Evolutionary conservation across 2,113 vertebrate species (phyloP), one percentile per base, ranked within the genome.

Genomic region (Hylia prasina): DNA sequence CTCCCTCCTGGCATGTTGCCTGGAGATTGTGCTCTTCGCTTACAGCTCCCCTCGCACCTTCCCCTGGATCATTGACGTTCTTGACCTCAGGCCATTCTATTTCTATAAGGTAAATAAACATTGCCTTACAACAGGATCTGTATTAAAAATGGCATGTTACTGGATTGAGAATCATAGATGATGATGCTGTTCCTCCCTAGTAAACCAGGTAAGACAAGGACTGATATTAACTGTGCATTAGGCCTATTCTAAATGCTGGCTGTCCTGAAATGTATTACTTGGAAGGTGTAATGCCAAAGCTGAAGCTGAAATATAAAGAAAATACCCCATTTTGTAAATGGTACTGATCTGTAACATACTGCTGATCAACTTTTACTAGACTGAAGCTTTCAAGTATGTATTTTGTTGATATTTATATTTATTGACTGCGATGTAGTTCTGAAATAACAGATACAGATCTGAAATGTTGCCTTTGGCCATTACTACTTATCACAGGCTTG

Each of bases 11-110:
- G 99, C 98, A 0, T 99, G 99, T 94, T 99, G 99, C 97, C 93
- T 99, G 97, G 99, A 99, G 98, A 98, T 99, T 10, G 99, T 99
- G 88, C 97, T 99, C 28, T 99, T 99, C 44, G 98, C 99, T 10
- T 99, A 99, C 97, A 99, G 98, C 94, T 99, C 99, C 39, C 98
- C 99, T 56, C 98, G 98, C 47, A 99, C 98, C 60, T 99, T 99
- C 89, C 99, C 99, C 47, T 99, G 99, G 99, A 99, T 99, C 97
- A 98, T 99, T 68, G 98, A 98, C 31, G 93, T 98, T 70, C 98
- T 99, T 42, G 97, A 98, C 93, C 97, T 99, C 78, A 96, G 94
- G 8, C 98, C 99, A 1, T 99, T 99, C 97, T 99, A 99, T 95
- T 99, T 99, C 96, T 99, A 99, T 83, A 99, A 99, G 99, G 99